A percentile compares a stretch with the other conserved stretches of the same genome.
phyloP scores from a whole-genome alignment of 2,113 vertebrate species.

The Laticauda laticaudata region DNA sequence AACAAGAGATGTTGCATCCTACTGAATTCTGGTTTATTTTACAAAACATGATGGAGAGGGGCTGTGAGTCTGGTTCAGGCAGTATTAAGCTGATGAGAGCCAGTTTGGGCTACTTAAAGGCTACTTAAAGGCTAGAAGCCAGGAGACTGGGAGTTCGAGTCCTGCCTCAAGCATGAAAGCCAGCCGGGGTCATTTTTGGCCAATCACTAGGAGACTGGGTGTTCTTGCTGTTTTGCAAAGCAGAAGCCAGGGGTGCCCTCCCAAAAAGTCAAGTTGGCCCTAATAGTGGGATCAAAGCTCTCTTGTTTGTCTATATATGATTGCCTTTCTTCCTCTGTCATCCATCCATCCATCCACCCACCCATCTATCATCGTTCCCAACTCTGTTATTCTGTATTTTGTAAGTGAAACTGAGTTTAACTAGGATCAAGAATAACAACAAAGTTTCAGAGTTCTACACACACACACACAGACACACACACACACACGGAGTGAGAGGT shows the following conservation, averaged over 20 bases:
- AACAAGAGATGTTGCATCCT: no score
- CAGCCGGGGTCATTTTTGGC: no score
- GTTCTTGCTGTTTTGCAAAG: background rate
- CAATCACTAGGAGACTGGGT: no score
- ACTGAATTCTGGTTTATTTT: background rate
- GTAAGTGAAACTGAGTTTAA: conserved; percentile 26
- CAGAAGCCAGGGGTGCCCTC: background rate
- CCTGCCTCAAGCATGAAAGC: no score
- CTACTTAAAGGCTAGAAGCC: no score
- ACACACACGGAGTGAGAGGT: conserved; percentile 19
- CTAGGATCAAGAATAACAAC: background rate
- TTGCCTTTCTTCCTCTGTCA: no score
- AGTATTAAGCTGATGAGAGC: background rate
- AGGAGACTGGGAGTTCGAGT: no score
- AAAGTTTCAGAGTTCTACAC: conserved; percentile 19
- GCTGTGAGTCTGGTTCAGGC: background rate
- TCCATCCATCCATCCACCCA: no score
- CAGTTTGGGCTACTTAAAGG: no score
- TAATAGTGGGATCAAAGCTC: background rate
- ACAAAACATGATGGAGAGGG: background rate
- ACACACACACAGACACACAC: background rate
- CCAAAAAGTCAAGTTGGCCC: background rate
- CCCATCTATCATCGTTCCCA: no score
- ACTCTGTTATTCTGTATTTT: background rate
- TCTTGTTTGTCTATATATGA: background rate